phyloP scores from a whole-genome alignment of 2,797 vertebrate species.

The Carcharodon carcharias region DNA sequence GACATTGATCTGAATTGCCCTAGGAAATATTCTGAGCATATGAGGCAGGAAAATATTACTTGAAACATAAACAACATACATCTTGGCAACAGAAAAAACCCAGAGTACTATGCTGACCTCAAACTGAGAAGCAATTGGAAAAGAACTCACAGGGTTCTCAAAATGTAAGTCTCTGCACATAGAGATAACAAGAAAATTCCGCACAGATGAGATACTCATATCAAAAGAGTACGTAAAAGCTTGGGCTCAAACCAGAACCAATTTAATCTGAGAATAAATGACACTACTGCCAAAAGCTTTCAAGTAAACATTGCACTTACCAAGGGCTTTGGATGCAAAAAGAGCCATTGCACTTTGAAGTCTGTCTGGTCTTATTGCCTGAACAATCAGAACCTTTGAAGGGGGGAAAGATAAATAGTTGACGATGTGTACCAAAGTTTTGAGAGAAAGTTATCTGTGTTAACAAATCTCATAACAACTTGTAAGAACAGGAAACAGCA shows the following conservation, averaged over 20 bases:
- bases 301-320: constrained; percentile 58
- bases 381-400: constrained; percentile 77
- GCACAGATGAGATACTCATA: neutral
- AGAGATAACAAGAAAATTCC: constrained; percentile 13
- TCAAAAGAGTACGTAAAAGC: constrained; percentile 35
- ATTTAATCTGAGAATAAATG: neutral
- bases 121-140: neutral
- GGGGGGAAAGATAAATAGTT: constrained; percentile 28
- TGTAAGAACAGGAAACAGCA: neutral
- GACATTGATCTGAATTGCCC: neutral
- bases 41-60: neutral
- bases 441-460: neutral
- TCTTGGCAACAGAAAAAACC: neutral
- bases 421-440: neutral
- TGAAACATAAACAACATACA: neutral
- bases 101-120: neutral
- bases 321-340: constrained; percentile 75
- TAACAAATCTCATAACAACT: neutral
- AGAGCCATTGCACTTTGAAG: constrained; percentile 82
- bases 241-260: neutral
- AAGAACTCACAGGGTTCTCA: neutral
- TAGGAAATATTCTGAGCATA: neutral
- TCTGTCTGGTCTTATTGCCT: constrained; percentile 81
- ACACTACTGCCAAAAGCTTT: constrained; percentile 40
- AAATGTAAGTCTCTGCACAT: neutral